Base-by-base conservation (phyloP, 1,140 invertebrate genomes). In the Penaeus japonicus region DNA sequence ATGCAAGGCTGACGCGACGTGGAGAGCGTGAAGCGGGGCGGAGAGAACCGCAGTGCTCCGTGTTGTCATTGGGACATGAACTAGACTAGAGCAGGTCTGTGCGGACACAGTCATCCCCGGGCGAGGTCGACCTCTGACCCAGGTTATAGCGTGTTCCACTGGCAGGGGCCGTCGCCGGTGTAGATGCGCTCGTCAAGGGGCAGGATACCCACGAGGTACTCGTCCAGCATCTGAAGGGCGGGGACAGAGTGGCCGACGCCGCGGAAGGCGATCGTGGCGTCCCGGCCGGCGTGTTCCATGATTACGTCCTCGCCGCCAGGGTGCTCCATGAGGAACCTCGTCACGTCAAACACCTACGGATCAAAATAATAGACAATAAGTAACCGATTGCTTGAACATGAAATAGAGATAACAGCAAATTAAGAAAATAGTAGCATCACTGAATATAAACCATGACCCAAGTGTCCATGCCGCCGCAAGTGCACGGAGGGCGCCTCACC, bases 221-320 rank as follows among this genome's bases (percentile, higher is more conserved):
- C 93, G 22, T 95, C 93, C 47, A 97, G 93, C 4, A 93, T 92
- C 53, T 93, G 93, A n/a, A 94, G 92, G 0, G 95, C 95, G 39
- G 93, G 93, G 24, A 93, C 93, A 2, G 95, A 95, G 90, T 98
- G 97, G 0, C 97, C 97, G 0, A 95, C 95, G 27, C 96, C 95
- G 32, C 96, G 93, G 92, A 98, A 98, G 0, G 97, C 95, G 0
- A 96, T 93, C 2, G 96, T 97, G 0, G 96, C 97, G 92, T 98
- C 97, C 7, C 95, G 93, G 1, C 97, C 97, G 0, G 96, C 97
- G 91, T 97, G 95, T 91, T 98, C 97, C 89, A 97, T 91, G 57
- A 98, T 94, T 1, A 98, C 94, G 39, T 98, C 97, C 2, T 94
- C 93, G 4, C 97, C 97, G 47, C 97, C 97, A 0, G 97, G 97